Conservation (phyloP, 2,113 vertebrate genomes). For the Ceyx margarethae region DNA sequence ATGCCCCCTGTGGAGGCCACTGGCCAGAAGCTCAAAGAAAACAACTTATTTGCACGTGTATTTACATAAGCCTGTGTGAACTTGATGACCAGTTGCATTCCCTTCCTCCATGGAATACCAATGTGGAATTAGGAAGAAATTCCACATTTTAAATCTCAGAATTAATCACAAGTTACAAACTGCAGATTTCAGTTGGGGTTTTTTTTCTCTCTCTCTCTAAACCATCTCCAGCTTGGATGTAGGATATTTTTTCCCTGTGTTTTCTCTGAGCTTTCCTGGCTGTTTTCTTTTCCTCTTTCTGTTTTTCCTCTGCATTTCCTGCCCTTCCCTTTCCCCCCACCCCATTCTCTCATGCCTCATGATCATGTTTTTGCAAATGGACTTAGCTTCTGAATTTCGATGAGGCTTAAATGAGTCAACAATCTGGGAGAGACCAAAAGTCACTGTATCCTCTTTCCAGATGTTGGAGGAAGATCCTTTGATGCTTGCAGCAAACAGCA, state of each 20-base stretch:
- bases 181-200: not conserved
- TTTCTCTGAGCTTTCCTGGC: not conserved
- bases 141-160: slow-evolving; percentile 45
- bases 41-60: slow-evolving; percentile 36
- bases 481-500: slow-evolving; percentile 37
- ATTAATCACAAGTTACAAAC: slow-evolving; percentile 38
- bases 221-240: not conserved
- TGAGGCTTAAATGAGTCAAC: slow-evolving; percentile 35
- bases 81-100: slow-evolving; percentile 58
- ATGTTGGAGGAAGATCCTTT: slow-evolving; percentile 43
- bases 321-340: not conserved
- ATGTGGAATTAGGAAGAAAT: slow-evolving; percentile 36
- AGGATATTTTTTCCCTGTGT: not conserved
- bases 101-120: not conserved
- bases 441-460: slow-evolving; percentile 9
- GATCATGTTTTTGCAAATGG: slow-evolving; percentile 20
- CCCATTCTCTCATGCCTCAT: not conserved
- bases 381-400: slow-evolving; percentile 44
- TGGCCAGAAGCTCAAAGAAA: slow-evolving; percentile 55
- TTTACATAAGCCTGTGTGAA: slow-evolving; percentile 67
- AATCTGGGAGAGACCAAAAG: slow-evolving; percentile 45
- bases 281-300: slow-evolving; percentile 30
- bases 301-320: not conserved
- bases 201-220: not conserved
- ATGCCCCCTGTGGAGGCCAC: slow-evolving; percentile 29